Base-by-base conservation (phyloP, 1,140 invertebrate species). In the silkworm (Bombyx mori) region DNA sequence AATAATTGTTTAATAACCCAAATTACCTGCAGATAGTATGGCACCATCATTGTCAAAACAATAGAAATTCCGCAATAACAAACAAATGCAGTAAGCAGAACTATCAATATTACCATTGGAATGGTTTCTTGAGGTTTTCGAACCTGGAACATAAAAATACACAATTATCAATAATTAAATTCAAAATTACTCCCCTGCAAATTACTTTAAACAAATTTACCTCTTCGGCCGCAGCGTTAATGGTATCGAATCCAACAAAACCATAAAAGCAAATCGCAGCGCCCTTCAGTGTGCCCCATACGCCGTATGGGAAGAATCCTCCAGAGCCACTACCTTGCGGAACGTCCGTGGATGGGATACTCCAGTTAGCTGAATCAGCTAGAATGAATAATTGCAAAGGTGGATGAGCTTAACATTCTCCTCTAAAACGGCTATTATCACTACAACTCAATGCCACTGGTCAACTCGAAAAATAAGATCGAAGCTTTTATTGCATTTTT, bases 231-330 rank as follows among this genome's bases (percentile, higher is more conserved):
- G 94, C 94, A 1, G 94, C 93, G 7, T 94, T 94, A 63, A 98
- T 97, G 61, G 95, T 96, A 76, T 98, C 96, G 79, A 98, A 98
- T 18, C 97, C 97, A 56, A 98, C 97, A 79, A 97, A 98, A 6
- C 96, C 96, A 75, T 97, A 98, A 86, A 98, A 98, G 82, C 96
- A 98, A 10, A 95, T 95, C n/a, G 96, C 96, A 1, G 95, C 95
- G 1, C 95, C 96, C 9, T 91, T 92, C 55, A 96, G 66, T 3
- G 90, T 89, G 1, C 93, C 93, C 57, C 82, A 79, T 46, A 92
- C 83, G 3, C 93, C 93, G 67, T 86, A 93, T 0, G 93, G 93
- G 26, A 93, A 89, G 72, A 92, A 94, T 0, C 92, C 93, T 0
- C 93, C 92, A 0, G 57, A 51, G 3, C 90, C 90, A 7, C 67